Percentiles rank a stretch among this genome's conserved stretches.
Evolutionary conservation across 2,113 vertebrate genomes (phyloP).

Genomic region (Scomber colias): DNA sequence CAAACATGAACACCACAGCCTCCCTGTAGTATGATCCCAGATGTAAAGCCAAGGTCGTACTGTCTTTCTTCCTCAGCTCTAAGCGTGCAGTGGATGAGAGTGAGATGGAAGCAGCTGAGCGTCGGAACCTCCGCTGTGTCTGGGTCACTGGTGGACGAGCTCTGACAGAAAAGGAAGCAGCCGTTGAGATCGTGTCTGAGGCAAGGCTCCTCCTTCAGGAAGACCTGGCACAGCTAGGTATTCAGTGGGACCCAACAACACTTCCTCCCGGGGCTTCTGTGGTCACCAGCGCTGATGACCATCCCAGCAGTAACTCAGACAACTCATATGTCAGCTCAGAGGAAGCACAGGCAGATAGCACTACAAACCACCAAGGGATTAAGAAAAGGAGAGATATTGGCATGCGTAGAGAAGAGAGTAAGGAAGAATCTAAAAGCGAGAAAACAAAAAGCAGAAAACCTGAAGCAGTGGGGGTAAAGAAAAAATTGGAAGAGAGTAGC

Average conservation of each 20-base stretch:
- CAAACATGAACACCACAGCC: neutral
- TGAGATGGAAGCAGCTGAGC: conserved; percentile 91
- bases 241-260: conserved; percentile 88
- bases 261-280: conserved; percentile 38
- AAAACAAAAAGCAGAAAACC: neutral
- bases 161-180: conserved; percentile 92
- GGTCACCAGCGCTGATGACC: conserved; percentile 4
- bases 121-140: conserved; percentile 86
- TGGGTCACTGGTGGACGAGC: conserved; percentile 91
- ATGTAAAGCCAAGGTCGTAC: neutral
- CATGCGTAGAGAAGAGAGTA: neutral
- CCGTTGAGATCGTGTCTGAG: conserved; percentile 90
- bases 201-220: conserved; percentile 91
- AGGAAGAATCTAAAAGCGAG: neutral
- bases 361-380: neutral
- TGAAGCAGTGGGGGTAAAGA: neutral
- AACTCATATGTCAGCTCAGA: conserved; percentile 24
- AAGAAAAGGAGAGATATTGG: neutral
- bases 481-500: neutral
- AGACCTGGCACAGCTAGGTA: conserved; percentile 91
- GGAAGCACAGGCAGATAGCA: conserved; percentile 6
- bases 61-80: conserved; percentile 72
- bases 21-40: neutral
- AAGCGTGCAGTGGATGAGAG: conserved; percentile 94
- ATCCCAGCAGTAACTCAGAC: conserved; percentile 9